phyloP scores from a whole-genome alignment of 1,140 invertebrate species.

The Aphelenchoides fujianensis region DNA sequence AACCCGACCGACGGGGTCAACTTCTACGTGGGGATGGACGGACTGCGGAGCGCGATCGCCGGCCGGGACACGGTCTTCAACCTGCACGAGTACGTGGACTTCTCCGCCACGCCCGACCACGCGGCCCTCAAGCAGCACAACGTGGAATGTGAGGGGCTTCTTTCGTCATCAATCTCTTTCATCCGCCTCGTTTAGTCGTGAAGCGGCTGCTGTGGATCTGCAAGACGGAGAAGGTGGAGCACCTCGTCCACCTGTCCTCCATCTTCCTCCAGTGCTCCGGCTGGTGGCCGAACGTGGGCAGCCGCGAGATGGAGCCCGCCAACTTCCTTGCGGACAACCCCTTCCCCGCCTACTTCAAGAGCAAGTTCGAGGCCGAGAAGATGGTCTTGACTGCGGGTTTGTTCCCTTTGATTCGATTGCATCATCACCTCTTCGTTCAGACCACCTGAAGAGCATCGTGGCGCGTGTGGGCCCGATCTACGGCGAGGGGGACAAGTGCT shows the following conservation, averaged over 20 bases:
- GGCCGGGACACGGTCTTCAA: constrained; percentile 37
- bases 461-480: constrained; percentile 43
- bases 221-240: not conserved
- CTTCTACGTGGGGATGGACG: constrained; percentile 12
- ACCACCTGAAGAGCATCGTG: constrained; percentile 19
- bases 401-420: constrained; percentile 8
- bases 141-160: constrained; percentile 36
- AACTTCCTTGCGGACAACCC: constrained; percentile 27
- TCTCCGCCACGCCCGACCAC: constrained; percentile 31
- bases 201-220: constrained; percentile 22
- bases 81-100: constrained; percentile 39
- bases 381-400: constrained; percentile 17
- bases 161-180: constrained; percentile 15
- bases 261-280: constrained; percentile 43
- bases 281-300: constrained; percentile 43
- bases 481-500: constrained; percentile 42
- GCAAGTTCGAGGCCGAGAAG: constrained; percentile 40
- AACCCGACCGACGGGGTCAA: constrained; percentile 9
- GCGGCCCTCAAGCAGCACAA: constrained; percentile 36
- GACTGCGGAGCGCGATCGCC: constrained; percentile 16
- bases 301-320: constrained; percentile 26
- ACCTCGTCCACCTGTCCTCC: constrained; percentile 36
- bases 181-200: constrained; percentile 32
- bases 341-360: constrained; percentile 42
- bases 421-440: no score